Percentiles rank a stretch among this genome's conserved stretches.
These are phyloP conservation scores for Ammodytes dubius DNA, from an alignment of 2,113 vertebrate species.

Conservation along the genomic window DNA sequence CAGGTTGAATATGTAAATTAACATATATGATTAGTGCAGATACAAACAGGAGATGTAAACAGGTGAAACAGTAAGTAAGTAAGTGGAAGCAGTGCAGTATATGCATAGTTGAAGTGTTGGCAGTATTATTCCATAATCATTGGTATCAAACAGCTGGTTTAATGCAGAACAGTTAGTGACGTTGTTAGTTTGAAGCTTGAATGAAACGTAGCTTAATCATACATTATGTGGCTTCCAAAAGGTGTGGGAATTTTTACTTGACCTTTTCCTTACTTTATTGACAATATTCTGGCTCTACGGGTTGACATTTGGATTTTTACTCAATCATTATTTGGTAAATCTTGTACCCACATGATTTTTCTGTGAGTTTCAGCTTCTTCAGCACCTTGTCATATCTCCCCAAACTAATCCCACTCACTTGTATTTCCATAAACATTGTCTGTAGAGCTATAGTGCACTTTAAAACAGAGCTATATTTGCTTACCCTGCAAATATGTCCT, in stretches of 20 bases:
- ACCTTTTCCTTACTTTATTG: neutral
- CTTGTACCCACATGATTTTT: slow-evolving; percentile 18
- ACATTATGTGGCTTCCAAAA: neutral
- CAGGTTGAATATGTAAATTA: no score
- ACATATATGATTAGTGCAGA: no score
- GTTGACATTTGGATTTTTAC: no score
- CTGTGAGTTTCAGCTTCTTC: slow-evolving; percentile 22
- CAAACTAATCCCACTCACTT: slow-evolving; percentile 46
- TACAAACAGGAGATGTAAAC: no score
- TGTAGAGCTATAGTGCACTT: slow-evolving; percentile 12
- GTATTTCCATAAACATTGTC: slow-evolving; percentile 11
- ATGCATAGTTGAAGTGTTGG: no score
- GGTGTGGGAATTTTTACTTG: neutral
- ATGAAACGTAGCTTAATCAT: neutral
- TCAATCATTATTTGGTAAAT: neutral
- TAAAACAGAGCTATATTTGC: neutral
- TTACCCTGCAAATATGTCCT: neutral
- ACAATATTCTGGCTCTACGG: neutral
- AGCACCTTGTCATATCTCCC: slow-evolving; percentile 18
- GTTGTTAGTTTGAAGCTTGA: neutral
- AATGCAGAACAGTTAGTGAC: neutral
- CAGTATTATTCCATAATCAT: no score
- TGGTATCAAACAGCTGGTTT: neutral
- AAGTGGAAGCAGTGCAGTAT: no score
- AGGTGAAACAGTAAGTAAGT: no score